Evolutionary conservation across 2,888 invertebrate species (phyloP), one percentile per base, ranked within the genome.

Genomic region (Apamea monoglypha): DNA sequence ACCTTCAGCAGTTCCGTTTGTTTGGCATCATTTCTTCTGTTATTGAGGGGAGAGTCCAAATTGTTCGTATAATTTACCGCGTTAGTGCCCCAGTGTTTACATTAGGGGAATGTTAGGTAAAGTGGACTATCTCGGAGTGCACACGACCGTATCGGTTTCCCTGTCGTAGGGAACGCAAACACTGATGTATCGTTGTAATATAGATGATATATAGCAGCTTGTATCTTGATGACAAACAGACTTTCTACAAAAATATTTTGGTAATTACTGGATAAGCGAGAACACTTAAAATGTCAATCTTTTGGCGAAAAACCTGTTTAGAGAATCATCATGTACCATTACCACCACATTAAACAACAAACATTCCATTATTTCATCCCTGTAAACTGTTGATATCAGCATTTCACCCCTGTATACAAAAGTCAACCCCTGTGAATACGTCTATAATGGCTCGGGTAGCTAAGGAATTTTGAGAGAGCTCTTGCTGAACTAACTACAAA

Each of bases 1-100:
- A 91, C 92, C 91, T 91, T 90, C 90, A 89, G 90, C 86, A 89
- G 88, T 92, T 90, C 90, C 90, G 87, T 90, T 91, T 89, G 91
- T 90, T 89, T 89, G 88, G 83, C 78, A 88, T 87, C 83, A 81
- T 87, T 84, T 91, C 89, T 82, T 88, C 81, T 80, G 83, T 85
- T 87, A 82, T 85, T 73, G 87, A 84, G 85, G 90, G 85, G 90
- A 78, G 81, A 81, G 78, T 81, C 78, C 74, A 86, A 89, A 87
- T 86, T 83, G 86, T 86, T 84, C 87, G 87, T 87, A 89, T 89
- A 90, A 89, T 90, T 86, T 81, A 84, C 75, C 85, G 66, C 76
- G 84, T 88, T 83, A 85, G 83, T 85, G 83, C 82, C 63, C 64
- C 78, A 79, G 76, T 87, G 87, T 88, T 89, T 89, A 81, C 84